Percentiles rank a stretch among this genome's conserved stretches.
Conservation (phyloP, 2,888 invertebrate genomes). For the Vanessa cardui region DNA sequence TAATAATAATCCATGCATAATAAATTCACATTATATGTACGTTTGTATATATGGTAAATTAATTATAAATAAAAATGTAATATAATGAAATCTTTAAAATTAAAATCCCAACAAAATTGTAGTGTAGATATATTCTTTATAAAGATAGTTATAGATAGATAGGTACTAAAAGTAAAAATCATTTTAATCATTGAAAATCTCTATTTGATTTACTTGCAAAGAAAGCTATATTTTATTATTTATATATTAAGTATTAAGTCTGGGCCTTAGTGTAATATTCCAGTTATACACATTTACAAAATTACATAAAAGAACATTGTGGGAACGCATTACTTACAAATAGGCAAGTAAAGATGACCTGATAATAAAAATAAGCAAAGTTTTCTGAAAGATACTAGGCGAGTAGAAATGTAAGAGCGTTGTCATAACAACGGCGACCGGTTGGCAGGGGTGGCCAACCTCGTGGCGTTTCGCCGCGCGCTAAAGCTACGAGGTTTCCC, state of each 20-base stretch:
- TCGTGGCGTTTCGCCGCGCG: slow-evolving; percentile 45
- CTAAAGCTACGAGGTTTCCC: slow-evolving; percentile 59
- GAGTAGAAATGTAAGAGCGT: slow-evolving; percentile 68
- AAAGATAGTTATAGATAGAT: too few species aligned
- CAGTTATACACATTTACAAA: too few species aligned
- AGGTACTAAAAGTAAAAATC: background rate
- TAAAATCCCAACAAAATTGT: too few species aligned
- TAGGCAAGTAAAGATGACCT: slow-evolving; percentile 2
- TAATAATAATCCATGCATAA: too few species aligned
- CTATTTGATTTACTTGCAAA: background rate
- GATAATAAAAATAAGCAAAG: slow-evolving; percentile 43
- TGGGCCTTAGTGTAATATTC: too few species aligned
- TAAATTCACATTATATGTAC: too few species aligned
- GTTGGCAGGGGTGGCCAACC: slow-evolving; percentile 56
- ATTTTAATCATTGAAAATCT: background rate
- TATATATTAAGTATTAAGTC: too few species aligned
- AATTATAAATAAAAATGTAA: too few species aligned
- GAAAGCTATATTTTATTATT: background rate
- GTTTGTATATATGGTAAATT: too few species aligned
- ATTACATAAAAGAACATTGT: background rate
- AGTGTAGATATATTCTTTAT: too few species aligned
- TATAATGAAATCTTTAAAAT: too few species aligned
- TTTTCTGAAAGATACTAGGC: slow-evolving; percentile 53
- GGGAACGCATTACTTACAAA: background rate
- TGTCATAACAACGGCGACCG: slow-evolving; percentile 61